These are phyloP conservation scores for Acheta domesticus DNA, from an alignment of 2,888 invertebrate species.

Conservation along the genomic window DNA sequence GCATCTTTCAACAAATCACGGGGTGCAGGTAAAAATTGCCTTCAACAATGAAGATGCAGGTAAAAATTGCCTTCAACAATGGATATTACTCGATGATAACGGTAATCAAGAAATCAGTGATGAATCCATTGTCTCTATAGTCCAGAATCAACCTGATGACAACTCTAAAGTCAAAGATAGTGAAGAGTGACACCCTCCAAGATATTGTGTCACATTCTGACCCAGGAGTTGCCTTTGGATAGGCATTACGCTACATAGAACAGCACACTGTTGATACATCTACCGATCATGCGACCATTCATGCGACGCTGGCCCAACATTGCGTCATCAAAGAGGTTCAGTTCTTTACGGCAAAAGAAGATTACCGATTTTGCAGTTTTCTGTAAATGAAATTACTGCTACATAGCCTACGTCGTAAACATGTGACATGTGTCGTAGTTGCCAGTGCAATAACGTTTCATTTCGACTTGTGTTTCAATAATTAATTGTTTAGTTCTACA, in stretches of 20 bases:
- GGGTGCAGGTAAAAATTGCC: constrained; percentile 5
- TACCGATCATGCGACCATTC: constrained; percentile 20
- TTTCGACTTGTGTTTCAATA: too few species aligned
- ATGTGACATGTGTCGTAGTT: too few species aligned
- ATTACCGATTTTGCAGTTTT: too few species aligned
- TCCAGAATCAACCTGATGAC: constrained; percentile 4
- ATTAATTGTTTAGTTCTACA: too few species aligned
- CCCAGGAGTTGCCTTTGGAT: constrained; percentile 12
- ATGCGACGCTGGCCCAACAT: too few species aligned
- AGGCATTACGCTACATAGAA: constrained; percentile 26
- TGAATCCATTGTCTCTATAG: constrained; percentile 11
- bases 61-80: constrained; percentile 22
- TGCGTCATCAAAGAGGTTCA: too few species aligned
- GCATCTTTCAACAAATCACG: too few species aligned
- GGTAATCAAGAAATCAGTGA: constrained; percentile 18
- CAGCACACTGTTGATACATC: constrained; percentile 19
- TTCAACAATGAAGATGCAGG: constrained; percentile 20
- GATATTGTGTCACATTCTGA: background rate
- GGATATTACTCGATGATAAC: constrained; percentile 12
- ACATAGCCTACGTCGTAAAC: too few species aligned
- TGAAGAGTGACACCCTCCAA: background rate
- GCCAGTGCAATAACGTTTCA: too few species aligned
- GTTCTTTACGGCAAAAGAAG: too few species aligned
- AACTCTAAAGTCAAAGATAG: background rate
- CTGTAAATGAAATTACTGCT: too few species aligned